These are phyloP conservation scores for Itoplectis maculator DNA, from an alignment of 2,888 invertebrate genomes.

Conservation along the genomic window DNA sequence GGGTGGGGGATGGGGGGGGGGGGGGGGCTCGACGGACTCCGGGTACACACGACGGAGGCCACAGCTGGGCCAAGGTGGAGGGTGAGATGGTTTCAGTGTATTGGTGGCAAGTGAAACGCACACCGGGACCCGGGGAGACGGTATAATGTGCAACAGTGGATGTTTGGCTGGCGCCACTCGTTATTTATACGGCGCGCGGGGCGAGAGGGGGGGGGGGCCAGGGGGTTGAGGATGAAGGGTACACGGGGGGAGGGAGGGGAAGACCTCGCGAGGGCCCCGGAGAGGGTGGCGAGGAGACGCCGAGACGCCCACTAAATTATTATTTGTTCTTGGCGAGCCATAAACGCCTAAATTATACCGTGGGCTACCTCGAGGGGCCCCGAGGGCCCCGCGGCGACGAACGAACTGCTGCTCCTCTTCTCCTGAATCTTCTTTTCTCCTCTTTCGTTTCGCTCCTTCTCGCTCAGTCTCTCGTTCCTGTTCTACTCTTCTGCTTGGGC, in stretches of 20 bases:
- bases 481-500: slow-evolving; percentile 5
- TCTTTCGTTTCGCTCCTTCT: slow-evolving; percentile 30
- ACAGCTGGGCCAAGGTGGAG: slow-evolving; percentile 39
- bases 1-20: too few relatives aligned
- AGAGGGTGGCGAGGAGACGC: slow-evolving; percentile 71
- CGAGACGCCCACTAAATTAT: slow-evolving; percentile 84
- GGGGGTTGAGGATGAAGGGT: slow-evolving; percentile 50
- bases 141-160: slow-evolving; percentile 78
- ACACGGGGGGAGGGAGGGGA: background rate
- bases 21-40: too few relatives aligned
- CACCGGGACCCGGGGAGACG: too few relatives aligned
- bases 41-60: slow-evolving; percentile 12
- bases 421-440: slow-evolving; percentile 14
- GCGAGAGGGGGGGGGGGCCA: slow-evolving; percentile 56
- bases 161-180: slow-evolving; percentile 84
- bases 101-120: slow-evolving; percentile 70
- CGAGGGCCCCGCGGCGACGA: slow-evolving; percentile 65
- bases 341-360: slow-evolving; percentile 84
- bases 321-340: slow-evolving; percentile 83
- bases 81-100: slow-evolving; percentile 33
- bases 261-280: slow-evolving; percentile 39
- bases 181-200: slow-evolving; percentile 80
- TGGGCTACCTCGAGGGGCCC: slow-evolving; percentile 77
- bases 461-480: slow-evolving; percentile 28
- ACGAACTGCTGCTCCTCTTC: slow-evolving; percentile 45